Evolutionary conservation across 2,888 invertebrate species (phyloP), one percentile per base, ranked within the genome.

Genomic region (Aphodius granarius): DNA sequence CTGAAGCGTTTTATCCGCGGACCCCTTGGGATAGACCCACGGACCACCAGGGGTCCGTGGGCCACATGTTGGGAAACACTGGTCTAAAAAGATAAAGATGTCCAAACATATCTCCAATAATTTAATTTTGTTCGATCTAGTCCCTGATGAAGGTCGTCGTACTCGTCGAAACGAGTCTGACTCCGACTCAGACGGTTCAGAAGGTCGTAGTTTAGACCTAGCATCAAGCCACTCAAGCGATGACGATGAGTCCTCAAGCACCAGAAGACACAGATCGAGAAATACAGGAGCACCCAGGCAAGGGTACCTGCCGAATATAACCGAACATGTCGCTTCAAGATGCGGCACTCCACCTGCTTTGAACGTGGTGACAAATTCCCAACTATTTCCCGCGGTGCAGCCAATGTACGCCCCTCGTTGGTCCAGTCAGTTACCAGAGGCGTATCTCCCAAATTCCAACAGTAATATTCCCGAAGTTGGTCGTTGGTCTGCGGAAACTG

Each of bases 191-290:
- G 96, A 96, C 72, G 91, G 89, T 73, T 94, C 94, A 2, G 90
- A 90, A 81, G 95, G 94, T 2, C 90, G 95, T 63, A 95, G 95
- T 82, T 89, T 98, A 77, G 97, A 97, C 83, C 90, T 98, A 72
- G 97, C 97, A 15, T 97, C 97, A 71, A 97, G 97, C 85, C 98
- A 98, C 88, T 97, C 97, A 9, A 97, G 97, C 71, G 98, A 98
- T 83, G 97, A 98, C 80, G 93, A 93, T 79, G 93, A 93, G 83
- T 92, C 92, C 17, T 77, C 77, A 17, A 77, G 77, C 66, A 77
- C 77, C 3, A 68, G 80, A 64, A 74, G 80, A 63, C 78, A 80
- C 62, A 64, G 78, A 9, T 65, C 77, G 5, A 64, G 88, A 74
- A 88, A 86, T 80, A 86, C 86, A 2, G 87, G 86, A 0, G 85